These are phyloP conservation scores for Drosophila mulleri DNA, from an alignment of 2,888 invertebrate species.

Conservation along the genomic window DNA sequence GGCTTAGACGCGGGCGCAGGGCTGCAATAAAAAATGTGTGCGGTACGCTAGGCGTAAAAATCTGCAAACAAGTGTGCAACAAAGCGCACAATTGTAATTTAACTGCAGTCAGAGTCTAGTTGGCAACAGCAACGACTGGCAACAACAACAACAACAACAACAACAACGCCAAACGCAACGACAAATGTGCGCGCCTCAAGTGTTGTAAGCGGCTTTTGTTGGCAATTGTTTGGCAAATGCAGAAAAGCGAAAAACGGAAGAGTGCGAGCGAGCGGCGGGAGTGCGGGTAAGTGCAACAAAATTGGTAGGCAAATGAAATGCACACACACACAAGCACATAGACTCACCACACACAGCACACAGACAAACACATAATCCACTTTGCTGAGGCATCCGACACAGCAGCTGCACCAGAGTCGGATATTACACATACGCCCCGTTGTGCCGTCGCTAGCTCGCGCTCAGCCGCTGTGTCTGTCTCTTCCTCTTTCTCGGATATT, in stretches of 20 bases:
- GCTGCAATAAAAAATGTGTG: constrained; percentile 20
- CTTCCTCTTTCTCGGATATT: background rate
- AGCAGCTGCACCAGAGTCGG: constrained; percentile 55
- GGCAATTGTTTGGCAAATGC: constrained; percentile 71
- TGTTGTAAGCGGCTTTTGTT: constrained; percentile 80
- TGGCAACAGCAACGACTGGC: constrained; percentile 50
- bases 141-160: constrained; percentile 21
- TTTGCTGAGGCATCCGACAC: constrained; percentile 53
- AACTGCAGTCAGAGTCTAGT: constrained; percentile 77
- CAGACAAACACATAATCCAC: constrained; percentile 64
- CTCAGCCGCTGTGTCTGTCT: background rate
- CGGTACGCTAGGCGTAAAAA: constrained; percentile 48
- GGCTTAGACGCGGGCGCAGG: constrained; percentile 5
- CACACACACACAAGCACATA: constrained; percentile 32
- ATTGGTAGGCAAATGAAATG: constrained; percentile 71
- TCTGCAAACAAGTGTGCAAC: constrained; percentile 73
- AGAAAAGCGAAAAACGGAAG: constrained; percentile 19
- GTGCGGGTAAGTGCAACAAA: constrained; percentile 17
- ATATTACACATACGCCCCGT: constrained; percentile 75
- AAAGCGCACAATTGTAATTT: constrained; percentile 81
- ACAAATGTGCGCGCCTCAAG: constrained; percentile 70
- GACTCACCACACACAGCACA: constrained; percentile 1
- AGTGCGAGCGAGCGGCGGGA: background rate
- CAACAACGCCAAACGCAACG: constrained; percentile 9
- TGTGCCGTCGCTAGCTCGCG: constrained; percentile 19